Conservation (phyloP, 2,113 vertebrate species). For the Brachypteracias leptosomus region DNA sequence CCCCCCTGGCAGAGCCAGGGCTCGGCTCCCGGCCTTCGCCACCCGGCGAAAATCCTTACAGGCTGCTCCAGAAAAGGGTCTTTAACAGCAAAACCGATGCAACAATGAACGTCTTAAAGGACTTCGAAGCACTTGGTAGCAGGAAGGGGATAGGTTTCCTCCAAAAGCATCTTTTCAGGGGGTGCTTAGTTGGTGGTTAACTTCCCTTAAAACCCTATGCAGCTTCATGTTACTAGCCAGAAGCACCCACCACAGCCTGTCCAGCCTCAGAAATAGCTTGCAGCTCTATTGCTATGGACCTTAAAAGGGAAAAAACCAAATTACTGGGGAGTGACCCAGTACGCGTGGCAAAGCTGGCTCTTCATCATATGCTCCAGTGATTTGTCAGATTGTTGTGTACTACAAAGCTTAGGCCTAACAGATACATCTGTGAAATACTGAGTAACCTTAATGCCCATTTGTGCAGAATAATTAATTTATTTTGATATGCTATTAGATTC, state of each 20-base stretch:
- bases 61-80: not conserved
- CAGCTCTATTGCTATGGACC: not conserved
- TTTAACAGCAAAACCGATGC: not conserved
- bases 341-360: not conserved
- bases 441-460: not conserved
- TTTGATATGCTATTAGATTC: not conserved
- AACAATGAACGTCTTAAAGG: accelerated
- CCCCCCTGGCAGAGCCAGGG: accelerated
- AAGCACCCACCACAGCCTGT: not conserved
- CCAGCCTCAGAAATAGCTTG: not conserved
- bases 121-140: not conserved
- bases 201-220: not conserved
- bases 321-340: not conserved
- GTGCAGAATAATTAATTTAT: not conserved
- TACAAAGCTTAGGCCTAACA: not conserved
- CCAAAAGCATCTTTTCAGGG: not conserved
- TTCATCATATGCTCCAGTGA: not conserved
- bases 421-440: not conserved
- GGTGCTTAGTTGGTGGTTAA: not conserved
- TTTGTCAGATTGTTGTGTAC: not conserved
- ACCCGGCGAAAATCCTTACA: accelerated
- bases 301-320: conserved; percentile 48
- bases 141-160: accelerated
- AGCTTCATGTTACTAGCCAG: not conserved
- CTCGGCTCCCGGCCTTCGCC: too few species aligned